A percentile compares a stretch with the other conserved stretches of the same genome.
These are phyloP conservation scores for Epistrophella euchroma DNA, from an alignment of 2,888 invertebrate genomes.

Conservation along the genomic window DNA sequence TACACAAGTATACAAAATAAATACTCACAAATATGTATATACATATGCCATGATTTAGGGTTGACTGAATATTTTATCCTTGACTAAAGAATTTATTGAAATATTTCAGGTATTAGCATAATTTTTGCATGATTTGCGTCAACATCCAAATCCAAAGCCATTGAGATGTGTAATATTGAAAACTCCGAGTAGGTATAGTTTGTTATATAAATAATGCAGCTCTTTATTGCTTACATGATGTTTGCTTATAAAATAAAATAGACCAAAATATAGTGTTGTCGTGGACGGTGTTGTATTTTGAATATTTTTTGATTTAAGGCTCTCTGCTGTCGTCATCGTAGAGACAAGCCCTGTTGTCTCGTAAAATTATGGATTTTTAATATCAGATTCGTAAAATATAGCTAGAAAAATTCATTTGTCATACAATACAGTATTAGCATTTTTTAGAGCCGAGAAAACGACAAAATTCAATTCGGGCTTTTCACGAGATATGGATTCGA, in stretches of 20 bases:
- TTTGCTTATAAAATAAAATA: conserved; percentile 14
- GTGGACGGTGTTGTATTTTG: neutral
- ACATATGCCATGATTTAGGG: neutral
- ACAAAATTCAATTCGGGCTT: no score
- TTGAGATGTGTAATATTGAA: conserved; percentile 25
- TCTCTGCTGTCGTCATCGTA: no score
- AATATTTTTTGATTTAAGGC: neutral
- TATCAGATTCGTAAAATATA: no score
- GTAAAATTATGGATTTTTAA: no score
- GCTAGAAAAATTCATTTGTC: no score
- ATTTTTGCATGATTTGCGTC: conserved; percentile 68
- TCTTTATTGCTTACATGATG: neutral
- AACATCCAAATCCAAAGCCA: conserved; percentile 7
- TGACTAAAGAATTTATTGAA: conserved; percentile 59
- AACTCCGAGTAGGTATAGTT: neutral
- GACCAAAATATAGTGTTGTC: neutral
- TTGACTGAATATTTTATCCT: conserved; percentile 38
- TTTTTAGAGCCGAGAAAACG: no score
- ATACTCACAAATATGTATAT: neutral
- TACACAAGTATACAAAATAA: neutral
- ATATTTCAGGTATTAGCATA: conserved; percentile 66
- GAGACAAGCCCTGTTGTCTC: no score
- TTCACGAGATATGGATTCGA: no score
- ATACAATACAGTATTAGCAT: no score
- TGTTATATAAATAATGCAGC: conserved; percentile 10